Percentiles rank a stretch among this genome's conserved stretches.
Conservation (phyloP, 1,140 invertebrate species). For the Bombus soroeensis region DNA sequence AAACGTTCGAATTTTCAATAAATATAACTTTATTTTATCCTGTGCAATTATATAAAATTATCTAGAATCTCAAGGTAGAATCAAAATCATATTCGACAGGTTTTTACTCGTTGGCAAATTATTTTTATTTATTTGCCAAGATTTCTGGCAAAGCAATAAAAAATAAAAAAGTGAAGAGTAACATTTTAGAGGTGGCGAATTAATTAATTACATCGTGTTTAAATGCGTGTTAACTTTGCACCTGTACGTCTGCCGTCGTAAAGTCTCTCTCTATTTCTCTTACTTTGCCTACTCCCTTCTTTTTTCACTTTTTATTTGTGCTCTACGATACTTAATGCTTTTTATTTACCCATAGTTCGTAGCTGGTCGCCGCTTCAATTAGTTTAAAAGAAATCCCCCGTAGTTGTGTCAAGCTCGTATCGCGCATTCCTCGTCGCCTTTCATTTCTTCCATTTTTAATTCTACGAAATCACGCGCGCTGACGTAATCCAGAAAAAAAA, state of each 20-base stretch:
- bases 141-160: no score
- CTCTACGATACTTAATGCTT: slow-evolving; percentile 4
- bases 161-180: not conserved
- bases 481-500: not conserved
- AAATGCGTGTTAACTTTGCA: not conserved
- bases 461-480: slow-evolving; percentile 14
- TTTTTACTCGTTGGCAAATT: not conserved
- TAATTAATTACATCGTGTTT: no score
- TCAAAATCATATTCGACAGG: not conserved
- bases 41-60: not conserved
- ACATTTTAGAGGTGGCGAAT: not conserved
- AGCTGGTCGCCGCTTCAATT: slow-evolving; percentile 35
- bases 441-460: slow-evolving; percentile 15
- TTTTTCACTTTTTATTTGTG: no score
- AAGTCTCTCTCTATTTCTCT: not conserved
- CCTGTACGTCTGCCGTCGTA: no score
- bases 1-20: not conserved
- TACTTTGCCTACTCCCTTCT: not conserved
- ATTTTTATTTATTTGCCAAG: not conserved
- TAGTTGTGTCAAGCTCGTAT: slow-evolving; percentile 26
- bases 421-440: slow-evolving; percentile 24
- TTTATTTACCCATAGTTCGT: slow-evolving; percentile 13
- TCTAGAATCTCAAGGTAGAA: not conserved
- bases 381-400: slow-evolving; percentile 16
- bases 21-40: no score